Conservation (phyloP, 1,140 invertebrate genomes). For the Diabrotica undecimpunctata region DNA sequence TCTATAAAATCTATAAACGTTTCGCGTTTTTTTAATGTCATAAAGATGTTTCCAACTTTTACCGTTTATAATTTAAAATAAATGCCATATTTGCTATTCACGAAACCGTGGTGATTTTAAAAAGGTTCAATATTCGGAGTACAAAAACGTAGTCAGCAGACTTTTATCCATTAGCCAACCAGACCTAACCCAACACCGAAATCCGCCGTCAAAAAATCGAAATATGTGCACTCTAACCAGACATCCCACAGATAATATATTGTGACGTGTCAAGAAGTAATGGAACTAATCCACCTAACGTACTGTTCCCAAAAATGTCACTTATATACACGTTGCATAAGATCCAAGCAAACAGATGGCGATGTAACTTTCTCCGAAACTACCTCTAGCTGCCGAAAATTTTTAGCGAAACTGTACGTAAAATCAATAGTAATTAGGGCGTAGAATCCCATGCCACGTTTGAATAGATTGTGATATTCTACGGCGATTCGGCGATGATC, state of each 20-base stretch:
- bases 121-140: no score
- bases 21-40: no score
- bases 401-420: no score
- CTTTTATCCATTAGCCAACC: neutral
- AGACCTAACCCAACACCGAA: constrained; percentile 1
- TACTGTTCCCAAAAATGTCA: neutral
- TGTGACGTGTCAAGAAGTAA: neutral
- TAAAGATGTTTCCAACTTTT: no score
- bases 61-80: no score
- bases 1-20: no score
- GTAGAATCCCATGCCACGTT: no score
- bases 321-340: neutral
- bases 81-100: no score
- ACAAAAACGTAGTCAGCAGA: neutral
- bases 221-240: neutral
- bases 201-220: neutral
- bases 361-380: neutral
- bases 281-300: neutral
- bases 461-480: no score
- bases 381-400: neutral
- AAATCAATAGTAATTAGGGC: no score
- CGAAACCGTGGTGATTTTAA: no score
- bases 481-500: neutral
- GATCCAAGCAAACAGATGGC: neutral
- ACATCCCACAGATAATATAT: constrained; percentile 2